phyloP scores from a whole-genome alignment of 2,797 vertebrate genomes.

The Mareca penelope region DNA sequence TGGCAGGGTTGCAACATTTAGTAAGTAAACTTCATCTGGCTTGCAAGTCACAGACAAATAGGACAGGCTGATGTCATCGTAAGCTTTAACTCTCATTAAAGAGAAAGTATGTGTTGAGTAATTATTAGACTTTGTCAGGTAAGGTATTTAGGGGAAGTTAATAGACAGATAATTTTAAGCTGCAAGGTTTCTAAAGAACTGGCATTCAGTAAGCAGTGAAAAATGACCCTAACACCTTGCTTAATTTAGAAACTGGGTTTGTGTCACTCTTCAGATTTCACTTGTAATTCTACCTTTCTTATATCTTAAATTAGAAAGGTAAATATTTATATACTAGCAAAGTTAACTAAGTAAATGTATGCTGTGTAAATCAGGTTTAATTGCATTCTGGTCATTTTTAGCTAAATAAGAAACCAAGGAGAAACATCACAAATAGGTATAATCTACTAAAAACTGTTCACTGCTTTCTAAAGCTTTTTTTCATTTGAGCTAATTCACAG shows the following conservation, averaged over 20 bases:
- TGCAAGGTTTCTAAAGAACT: neutral
- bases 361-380: neutral
- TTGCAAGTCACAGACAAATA: conserved; percentile 24
- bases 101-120: conserved; percentile 39
- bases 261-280: neutral
- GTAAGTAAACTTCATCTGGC: conserved; percentile 51
- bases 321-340: neutral
- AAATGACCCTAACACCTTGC: neutral
- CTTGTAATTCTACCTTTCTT: neutral
- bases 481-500: neutral
- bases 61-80: conserved; percentile 44
- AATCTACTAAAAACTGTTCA: neutral
- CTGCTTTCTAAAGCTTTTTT: neutral
- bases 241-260: conserved; percentile 27
- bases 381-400: neutral
- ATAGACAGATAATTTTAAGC: conserved; percentile 37
- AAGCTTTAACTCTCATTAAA: conserved; percentile 30
- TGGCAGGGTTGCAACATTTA: conserved; percentile 19
- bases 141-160: conserved; percentile 25
- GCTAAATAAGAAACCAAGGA: neutral
- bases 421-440: neutral
- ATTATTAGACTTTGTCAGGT: conserved; percentile 41
- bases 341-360: neutral
- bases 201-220: neutral
- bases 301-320: neutral